phyloP scores from a whole-genome alignment of 1,140 invertebrate genomes.

The Contarinia nasturtii region DNA sequence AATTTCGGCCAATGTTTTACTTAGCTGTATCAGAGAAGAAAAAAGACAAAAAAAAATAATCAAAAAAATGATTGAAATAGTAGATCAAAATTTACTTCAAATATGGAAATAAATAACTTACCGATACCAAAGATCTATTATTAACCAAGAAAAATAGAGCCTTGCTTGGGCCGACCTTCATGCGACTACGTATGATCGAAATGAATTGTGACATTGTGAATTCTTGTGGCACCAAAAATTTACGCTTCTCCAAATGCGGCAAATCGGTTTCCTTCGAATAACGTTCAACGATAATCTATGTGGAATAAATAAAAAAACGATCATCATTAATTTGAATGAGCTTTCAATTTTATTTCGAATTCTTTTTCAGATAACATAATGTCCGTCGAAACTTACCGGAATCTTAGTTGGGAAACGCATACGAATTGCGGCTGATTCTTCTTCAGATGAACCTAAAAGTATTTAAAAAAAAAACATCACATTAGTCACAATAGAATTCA shows the following conservation, averaged over 20 bases:
- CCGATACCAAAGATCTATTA: conserved; percentile 35
- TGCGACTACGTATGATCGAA: conserved; percentile 45
- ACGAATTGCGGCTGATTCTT: conserved; percentile 35
- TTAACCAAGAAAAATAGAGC: conserved; percentile 66
- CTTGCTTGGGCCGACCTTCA: conserved; percentile 31
- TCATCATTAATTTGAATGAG: background rate
- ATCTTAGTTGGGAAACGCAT: conserved; percentile 37
- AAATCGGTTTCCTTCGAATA: conserved; percentile 47
- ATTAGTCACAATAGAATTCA: background rate
- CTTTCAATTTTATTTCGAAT: conserved; percentile 1
- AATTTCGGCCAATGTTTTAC: conserved; percentile 57
- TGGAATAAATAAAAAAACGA: conserved; percentile 12
- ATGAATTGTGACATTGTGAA: conserved; percentile 63
- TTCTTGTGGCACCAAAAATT: conserved; percentile 62
- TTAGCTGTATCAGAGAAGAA: conserved; percentile 52
- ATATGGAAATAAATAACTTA: too few species aligned
- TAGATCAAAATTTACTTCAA: too few species aligned
- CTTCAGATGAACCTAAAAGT: conserved; percentile 31
- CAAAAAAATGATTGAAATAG: too few species aligned
- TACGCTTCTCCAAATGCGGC: conserved; percentile 49
- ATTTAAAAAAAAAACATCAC: background rate
- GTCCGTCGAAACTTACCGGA: conserved; percentile 30
- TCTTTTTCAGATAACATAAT: too few species aligned
- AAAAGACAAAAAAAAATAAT: too few species aligned
- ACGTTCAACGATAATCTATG: conserved; percentile 49